Evolutionary conservation across 2,113 vertebrate species (phyloP).

Genomic region (Vulpes ferrilata): DNA sequence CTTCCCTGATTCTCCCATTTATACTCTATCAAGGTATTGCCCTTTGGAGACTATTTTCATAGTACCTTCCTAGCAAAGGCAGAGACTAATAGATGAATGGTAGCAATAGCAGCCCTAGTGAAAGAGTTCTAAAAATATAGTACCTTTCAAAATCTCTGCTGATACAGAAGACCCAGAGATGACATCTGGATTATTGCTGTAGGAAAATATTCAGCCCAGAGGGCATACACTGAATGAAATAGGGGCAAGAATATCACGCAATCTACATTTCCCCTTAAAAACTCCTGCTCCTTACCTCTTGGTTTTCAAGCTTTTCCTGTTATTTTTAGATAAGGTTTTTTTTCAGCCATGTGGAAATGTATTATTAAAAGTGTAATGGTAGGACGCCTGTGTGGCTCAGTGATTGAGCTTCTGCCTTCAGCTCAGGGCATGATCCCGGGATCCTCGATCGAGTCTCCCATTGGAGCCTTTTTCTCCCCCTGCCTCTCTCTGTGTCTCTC

Average conservation of each 20-base stretch:
- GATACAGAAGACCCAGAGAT: neutral
- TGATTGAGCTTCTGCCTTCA: too few relatives aligned
- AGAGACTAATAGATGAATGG: slow-evolving; percentile 51
- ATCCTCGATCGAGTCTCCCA: too few relatives aligned
- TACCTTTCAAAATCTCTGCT: slow-evolving; percentile 61
- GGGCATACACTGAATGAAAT: slow-evolving; percentile 54
- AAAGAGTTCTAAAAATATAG: slow-evolving; percentile 71
- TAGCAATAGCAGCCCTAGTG: slow-evolving; percentile 18
- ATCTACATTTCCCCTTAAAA: slow-evolving; percentile 57
- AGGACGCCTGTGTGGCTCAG: too few relatives aligned
- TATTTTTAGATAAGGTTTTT: slow-evolving; percentile 61
- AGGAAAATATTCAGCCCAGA: slow-evolving; percentile 68
- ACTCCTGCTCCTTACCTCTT: neutral
- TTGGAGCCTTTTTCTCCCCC: too few relatives aligned
- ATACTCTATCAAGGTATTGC: slow-evolving; percentile 24
- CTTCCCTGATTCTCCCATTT: slow-evolving; percentile 7
- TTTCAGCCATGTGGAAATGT: neutral
- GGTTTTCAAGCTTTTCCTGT: slow-evolving; percentile 52
- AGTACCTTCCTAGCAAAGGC: slow-evolving; percentile 4
- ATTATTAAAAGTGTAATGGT: slow-evolving; percentile 28
- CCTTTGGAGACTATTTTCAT: slow-evolving; percentile 46
- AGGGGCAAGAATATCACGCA: slow-evolving; percentile 3
- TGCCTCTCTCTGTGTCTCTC: too few relatives aligned
- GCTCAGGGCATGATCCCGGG: too few relatives aligned
- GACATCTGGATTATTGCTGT: slow-evolving; percentile 73